Conservation (phyloP, 2,888 invertebrate species). For the Noctua fimbriata region DNA sequence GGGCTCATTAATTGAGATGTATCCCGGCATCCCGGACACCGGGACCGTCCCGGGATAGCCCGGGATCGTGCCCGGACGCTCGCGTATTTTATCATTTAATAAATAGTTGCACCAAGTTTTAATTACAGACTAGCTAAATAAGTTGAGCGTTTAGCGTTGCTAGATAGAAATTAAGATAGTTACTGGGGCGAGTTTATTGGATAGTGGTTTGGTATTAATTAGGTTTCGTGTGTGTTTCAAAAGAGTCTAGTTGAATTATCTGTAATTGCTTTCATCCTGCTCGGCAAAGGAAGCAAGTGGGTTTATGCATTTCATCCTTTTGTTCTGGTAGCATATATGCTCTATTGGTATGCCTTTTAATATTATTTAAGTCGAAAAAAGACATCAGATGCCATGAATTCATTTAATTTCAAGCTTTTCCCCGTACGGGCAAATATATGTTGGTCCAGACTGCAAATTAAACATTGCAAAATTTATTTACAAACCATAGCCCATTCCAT, state of each 20-base stretch:
- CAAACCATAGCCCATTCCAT: conserved; percentile 2
- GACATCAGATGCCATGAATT: neutral
- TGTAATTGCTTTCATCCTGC: neutral
- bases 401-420: neutral
- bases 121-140: conserved; percentile 48
- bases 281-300: neutral
- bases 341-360: neutral
- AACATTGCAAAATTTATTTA: neutral
- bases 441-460: no score
- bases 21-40: conserved; percentile 41
- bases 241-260: neutral
- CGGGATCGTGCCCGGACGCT: conserved; percentile 37
- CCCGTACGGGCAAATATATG: neutral
- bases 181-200: conserved; percentile 23
- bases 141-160: conserved; percentile 31
- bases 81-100: conserved; percentile 63
- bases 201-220: conserved; percentile 16
- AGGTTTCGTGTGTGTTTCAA: conserved; percentile 10
- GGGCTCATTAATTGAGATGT: conserved; percentile 61
- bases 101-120: conserved; percentile 63
- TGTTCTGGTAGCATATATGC: neutral
- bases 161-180: conserved; percentile 26
- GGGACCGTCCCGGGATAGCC: conserved; percentile 14
- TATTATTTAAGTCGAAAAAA: neutral
- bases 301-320: neutral